Evolutionary conservation across 2,888 invertebrate species (phyloP).

Genomic region (Asteroscopus sphinx): DNA sequence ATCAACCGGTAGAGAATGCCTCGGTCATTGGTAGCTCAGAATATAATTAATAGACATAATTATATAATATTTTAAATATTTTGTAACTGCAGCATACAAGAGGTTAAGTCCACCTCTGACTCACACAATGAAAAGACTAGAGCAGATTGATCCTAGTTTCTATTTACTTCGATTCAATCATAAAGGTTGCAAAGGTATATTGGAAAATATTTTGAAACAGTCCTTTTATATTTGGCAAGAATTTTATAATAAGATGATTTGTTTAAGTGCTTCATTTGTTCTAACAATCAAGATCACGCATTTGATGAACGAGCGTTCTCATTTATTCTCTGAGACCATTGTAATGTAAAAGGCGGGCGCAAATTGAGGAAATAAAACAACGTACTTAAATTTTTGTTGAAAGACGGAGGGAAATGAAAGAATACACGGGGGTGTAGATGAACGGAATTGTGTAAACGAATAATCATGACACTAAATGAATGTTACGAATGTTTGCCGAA

Average conservation of each 20-base stretch:
- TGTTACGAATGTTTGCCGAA: conserved; percentile 18
- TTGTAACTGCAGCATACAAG: no score
- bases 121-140: no score
- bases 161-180: no score
- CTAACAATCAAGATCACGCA: background rate
- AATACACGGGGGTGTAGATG: conserved; percentile 23
- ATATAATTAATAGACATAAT: no score
- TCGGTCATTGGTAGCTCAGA: no score
- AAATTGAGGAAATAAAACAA: conserved; percentile 30
- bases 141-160: no score
- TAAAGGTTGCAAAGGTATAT: no score
- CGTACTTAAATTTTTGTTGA: conserved; percentile 28
- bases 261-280: conserved; percentile 1
- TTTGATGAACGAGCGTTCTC: conserved; percentile 5
- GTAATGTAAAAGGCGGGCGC: conserved; percentile 9
- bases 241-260: background rate
- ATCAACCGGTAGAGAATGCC: no score
- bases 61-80: no score
- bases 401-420: conserved; percentile 27
- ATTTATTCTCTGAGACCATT: conserved; percentile 4
- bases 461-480: conserved; percentile 38
- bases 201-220: no score
- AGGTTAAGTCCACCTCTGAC: no score
- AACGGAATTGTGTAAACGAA: conserved; percentile 34
- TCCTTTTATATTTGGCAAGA: no score